Evolutionary conservation across 2,113 vertebrate species (phyloP).

Genomic region (Dicerorhinus sumatrensis): DNA sequence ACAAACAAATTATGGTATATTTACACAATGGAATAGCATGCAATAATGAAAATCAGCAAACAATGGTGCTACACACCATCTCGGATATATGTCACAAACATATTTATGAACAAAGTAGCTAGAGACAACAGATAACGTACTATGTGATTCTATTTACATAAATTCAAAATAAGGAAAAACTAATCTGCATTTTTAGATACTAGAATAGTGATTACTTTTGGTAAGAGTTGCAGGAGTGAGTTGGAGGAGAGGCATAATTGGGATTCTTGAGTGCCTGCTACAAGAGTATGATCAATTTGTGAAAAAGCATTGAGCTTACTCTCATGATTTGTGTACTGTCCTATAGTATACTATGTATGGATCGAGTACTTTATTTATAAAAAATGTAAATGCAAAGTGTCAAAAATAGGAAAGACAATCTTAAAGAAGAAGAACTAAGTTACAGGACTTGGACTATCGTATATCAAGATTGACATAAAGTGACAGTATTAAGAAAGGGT

Average conservation of each 20-base stretch:
- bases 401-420: background rate
- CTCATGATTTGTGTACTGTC: background rate
- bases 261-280: background rate
- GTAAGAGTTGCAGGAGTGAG: background rate
- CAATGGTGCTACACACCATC: background rate
- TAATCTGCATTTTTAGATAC: background rate
- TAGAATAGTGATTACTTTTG: background rate
- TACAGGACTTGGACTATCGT: background rate
- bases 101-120: background rate
- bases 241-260: too few species aligned
- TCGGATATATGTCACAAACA: background rate
- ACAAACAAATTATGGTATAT: background rate
- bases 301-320: background rate
- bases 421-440: background rate
- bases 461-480: background rate
- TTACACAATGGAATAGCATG: background rate
- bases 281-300: background rate
- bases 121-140: background rate
- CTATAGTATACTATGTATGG: background rate
- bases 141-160: background rate
- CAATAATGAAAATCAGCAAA: background rate
- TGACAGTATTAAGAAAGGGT: background rate
- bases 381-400: background rate
- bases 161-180: background rate
- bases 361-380: background rate